Percentiles rank a stretch among this genome's conserved stretches.
Evolutionary conservation across 2,888 invertebrate species (phyloP).

Genomic region (Phorcus lineatus): DNA sequence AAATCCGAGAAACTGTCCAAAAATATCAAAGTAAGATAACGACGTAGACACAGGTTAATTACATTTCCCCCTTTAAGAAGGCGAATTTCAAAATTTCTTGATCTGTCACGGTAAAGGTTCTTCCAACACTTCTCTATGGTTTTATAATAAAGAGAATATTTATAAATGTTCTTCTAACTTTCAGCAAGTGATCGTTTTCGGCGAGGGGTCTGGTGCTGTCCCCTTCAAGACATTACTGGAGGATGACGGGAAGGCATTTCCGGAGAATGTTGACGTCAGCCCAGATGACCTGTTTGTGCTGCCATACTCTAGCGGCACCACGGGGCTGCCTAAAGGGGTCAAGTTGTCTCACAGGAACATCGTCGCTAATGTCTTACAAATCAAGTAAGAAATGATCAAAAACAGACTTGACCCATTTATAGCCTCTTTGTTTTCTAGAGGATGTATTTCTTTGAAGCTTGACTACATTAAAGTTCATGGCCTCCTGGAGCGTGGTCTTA

Average conservation of each 20-base stretch:
- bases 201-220: constrained; percentile 60
- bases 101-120: no score
- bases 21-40: constrained; percentile 42
- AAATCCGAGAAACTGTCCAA: constrained; percentile 31
- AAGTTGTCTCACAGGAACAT: constrained; percentile 69
- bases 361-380: constrained; percentile 64
- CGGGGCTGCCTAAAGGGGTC: constrained; percentile 80
- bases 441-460: no score
- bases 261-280: constrained; percentile 59
- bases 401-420: no score
- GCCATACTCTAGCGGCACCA: constrained; percentile 91
- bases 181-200: constrained; percentile 62
- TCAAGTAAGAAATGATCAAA: constrained; percentile 42
- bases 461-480: no score
- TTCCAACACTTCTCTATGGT: no score
- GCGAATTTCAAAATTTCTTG: no score
- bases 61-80: no score
- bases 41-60: no score
- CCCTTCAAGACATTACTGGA: constrained; percentile 63
- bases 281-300: constrained; percentile 82
- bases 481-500: no score
- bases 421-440: no score
- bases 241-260: constrained; percentile 68
- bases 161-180: no score
- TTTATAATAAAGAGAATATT: no score